phyloP scores from a whole-genome alignment of 2,888 invertebrate species.

The Alloscopus bannaensis region DNA sequence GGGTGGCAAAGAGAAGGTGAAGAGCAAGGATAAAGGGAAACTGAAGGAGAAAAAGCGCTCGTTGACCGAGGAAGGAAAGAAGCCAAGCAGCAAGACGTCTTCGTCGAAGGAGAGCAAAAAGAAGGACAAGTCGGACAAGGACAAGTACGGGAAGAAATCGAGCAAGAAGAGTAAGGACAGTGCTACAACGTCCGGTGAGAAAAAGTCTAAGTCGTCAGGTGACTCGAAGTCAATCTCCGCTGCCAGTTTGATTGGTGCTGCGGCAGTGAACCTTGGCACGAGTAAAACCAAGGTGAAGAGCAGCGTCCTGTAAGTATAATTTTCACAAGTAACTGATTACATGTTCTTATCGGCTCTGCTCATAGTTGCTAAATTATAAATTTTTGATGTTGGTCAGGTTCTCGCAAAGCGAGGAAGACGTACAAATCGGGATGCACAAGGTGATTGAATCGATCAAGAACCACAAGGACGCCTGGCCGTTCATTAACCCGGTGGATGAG shows the following conservation, averaged over 20 bases:
- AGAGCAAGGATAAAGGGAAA: slow-evolving; percentile 41
- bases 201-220: slow-evolving; percentile 25
- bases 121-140: slow-evolving; percentile 45
- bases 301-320: slow-evolving; percentile 71
- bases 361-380: neutral
- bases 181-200: neutral
- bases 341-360: neutral
- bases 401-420: slow-evolving; percentile 88
- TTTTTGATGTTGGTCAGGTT: slow-evolving; percentile 75
- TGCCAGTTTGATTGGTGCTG: slow-evolving; percentile 47
- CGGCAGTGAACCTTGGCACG: slow-evolving; percentile 56
- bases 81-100: slow-evolving; percentile 38
- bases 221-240: slow-evolving; percentile 16
- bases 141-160: slow-evolving; percentile 38
- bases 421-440: slow-evolving; percentile 93
- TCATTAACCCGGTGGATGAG: slow-evolving; percentile 94
- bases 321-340: slow-evolving; percentile 14
- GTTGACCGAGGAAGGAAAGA: slow-evolving; percentile 19
- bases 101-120: slow-evolving; percentile 55
- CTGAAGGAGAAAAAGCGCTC: slow-evolving; percentile 24
- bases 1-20: slow-evolving; percentile 67
- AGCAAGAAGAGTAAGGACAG: slow-evolving; percentile 46
- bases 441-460: slow-evolving; percentile 90
- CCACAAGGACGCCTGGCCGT: slow-evolving; percentile 96
- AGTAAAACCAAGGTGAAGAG: slow-evolving; percentile 73